Evolutionary conservation across 2,888 invertebrate species (phyloP).

Genomic region (Tetropium fuscum): DNA sequence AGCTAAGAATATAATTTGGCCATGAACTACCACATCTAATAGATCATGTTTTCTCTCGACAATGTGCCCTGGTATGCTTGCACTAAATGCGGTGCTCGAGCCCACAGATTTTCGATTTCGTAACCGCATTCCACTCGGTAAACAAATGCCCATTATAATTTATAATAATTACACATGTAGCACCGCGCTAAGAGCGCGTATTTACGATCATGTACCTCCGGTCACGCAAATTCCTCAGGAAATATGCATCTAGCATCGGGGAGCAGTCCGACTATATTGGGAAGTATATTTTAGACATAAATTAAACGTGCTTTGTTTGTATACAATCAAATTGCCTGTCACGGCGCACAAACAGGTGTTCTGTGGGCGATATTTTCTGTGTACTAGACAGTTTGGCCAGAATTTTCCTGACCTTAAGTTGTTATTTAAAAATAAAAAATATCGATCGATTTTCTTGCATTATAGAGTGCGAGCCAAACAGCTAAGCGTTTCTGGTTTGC

Average conservation of each 20-base stretch:
- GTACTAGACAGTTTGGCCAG: too few species aligned
- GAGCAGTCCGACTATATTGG: background rate
- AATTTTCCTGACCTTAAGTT: too few species aligned
- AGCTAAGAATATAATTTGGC: too few species aligned
- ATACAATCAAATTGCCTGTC: background rate
- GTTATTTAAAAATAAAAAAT: too few species aligned
- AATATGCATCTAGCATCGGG: background rate
- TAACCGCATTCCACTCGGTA: conserved; percentile 20
- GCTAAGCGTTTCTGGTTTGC: too few species aligned
- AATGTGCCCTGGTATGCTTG: background rate
- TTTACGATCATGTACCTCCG: conserved; percentile 15
- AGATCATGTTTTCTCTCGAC: background rate
- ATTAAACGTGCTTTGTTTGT: background rate
- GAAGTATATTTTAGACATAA: background rate
- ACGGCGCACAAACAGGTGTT: background rate
- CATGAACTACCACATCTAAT: too few species aligned
- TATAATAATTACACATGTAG: conserved; percentile 25
- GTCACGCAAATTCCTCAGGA: conserved; percentile 23
- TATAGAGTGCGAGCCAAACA: too few species aligned
- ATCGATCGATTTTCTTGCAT: too few species aligned
- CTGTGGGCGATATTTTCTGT: background rate
- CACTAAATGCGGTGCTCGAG: background rate
- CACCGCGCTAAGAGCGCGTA: conserved; percentile 10
- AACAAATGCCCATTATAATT: conserved; percentile 21
- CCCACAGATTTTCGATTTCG: conserved; percentile 24